A percentile compares a stretch with the other conserved stretches of the same genome.
phyloP scores from a whole-genome alignment of 2,797 vertebrate species.

The Karalla daura region DNA sequence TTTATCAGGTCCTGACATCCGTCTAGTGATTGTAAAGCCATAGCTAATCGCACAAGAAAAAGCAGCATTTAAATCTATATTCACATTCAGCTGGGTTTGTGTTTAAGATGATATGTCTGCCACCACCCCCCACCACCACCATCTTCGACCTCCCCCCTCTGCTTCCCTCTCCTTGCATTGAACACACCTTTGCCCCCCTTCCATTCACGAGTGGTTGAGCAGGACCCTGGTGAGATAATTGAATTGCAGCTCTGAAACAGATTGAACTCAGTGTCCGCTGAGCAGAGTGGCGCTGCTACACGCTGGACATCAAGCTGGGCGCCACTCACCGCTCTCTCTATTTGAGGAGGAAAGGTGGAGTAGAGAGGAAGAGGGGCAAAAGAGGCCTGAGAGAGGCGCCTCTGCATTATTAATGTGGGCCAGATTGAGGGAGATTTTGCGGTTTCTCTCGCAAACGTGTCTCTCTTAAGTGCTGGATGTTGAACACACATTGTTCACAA shows the following conservation, averaged over 20 bases:
- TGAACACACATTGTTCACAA: conserved; percentile 51
- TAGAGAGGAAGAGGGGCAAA: conserved; percentile 51
- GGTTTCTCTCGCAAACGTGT: conserved; percentile 52
- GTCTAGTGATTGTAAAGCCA: conserved; percentile 68
- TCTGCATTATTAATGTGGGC: conserved; percentile 83
- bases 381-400: conserved; percentile 60
- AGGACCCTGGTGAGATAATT: conserved; percentile 82
- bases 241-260: conserved; percentile 84
- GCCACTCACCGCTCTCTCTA: conserved; percentile 65
- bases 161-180: conserved; percentile 36
- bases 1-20: conserved; percentile 79
- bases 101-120: conserved; percentile 60
- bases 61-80: conserved; percentile 72
- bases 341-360: conserved; percentile 48
- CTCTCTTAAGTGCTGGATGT: conserved; percentile 54
- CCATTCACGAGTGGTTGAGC: conserved; percentile 75
- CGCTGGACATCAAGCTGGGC: conserved; percentile 81
- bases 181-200: conserved; percentile 67
- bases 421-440: conserved; percentile 69
- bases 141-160: neutral
- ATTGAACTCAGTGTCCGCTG: conserved; percentile 84
- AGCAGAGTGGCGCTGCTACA: conserved; percentile 73
- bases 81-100: conserved; percentile 58
- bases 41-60: conserved; percentile 71
- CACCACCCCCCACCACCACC: neutral